Evolutionary conservation across 2,797 vertebrate species (phyloP).

Genomic region (Enteromius anoplus): DNA sequence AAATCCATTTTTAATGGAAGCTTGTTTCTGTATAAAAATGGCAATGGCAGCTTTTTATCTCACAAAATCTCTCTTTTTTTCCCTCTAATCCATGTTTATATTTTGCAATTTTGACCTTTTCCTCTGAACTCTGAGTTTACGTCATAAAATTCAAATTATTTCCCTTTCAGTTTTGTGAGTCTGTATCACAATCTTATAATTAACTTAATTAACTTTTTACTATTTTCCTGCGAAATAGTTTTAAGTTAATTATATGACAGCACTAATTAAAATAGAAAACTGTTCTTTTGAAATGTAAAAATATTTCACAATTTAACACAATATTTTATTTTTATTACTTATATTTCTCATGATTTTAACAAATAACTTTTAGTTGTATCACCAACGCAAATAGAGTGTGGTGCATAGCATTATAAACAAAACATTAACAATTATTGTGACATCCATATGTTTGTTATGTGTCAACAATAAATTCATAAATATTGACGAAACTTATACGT

Average conservation of each 20-base stretch:
- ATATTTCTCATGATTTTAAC: not conserved
- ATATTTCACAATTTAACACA: not conserved
- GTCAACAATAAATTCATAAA: not conserved
- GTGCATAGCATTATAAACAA: not conserved
- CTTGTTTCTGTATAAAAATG: not conserved
- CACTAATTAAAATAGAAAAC: not conserved
- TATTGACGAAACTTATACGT: not conserved
- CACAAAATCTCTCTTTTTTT: not conserved
- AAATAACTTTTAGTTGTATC: not conserved
- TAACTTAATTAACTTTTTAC: too few species aligned
- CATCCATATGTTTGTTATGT: not conserved
- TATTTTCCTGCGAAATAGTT: too few species aligned
- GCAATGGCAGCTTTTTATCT: not conserved
- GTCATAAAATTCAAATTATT: not conserved
- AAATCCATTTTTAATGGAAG: not conserved
- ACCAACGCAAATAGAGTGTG: not conserved
- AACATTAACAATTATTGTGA: not conserved
- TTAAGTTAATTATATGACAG: too few species aligned
- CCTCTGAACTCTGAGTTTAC: not conserved
- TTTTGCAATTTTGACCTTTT: too few species aligned
- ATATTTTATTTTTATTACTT: not conserved
- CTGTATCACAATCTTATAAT: not conserved
- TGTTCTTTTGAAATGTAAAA: not conserved
- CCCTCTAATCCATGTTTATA: not conserved
- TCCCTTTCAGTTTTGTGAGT: not conserved